phyloP scores from a whole-genome alignment of 2,113 vertebrate genomes.

The Suncus etruscus region DNA sequence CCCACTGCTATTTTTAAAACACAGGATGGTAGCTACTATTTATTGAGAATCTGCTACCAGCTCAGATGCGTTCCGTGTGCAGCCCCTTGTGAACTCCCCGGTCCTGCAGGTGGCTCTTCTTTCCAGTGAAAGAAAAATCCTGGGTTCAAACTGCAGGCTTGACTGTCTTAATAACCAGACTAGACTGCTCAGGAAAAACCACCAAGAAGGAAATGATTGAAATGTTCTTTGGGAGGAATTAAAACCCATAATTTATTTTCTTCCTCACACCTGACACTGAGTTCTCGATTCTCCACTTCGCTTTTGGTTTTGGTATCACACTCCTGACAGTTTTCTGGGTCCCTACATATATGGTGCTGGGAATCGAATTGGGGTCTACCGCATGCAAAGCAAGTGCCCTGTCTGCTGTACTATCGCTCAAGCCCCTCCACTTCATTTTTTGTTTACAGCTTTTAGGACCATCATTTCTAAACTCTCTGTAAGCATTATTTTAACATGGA shows the following conservation, averaged over 20 bases:
- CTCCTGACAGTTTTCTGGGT: no score
- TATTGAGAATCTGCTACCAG: neutral
- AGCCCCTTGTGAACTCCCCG: neutral
- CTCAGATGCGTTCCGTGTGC: neutral
- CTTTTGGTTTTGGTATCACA: no score
- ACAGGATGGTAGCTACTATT: neutral
- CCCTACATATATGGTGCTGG: no score
- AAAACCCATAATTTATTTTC: slow-evolving; percentile 22
- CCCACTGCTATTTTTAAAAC: slow-evolving; percentile 6
- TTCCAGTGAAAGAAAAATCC: slow-evolving; percentile 13
- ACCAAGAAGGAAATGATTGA: slow-evolving; percentile 27
- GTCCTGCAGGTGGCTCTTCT: neutral
- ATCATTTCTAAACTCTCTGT: no score
- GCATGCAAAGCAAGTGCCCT: no score
- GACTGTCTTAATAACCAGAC: neutral
- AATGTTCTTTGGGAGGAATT: neutral
- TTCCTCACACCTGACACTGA: neutral
- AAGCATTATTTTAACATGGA: no score
- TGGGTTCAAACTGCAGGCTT: slow-evolving; percentile 15
- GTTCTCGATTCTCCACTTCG: slow-evolving; percentile 20
- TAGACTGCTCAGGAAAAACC: neutral
- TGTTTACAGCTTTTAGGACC: no score
- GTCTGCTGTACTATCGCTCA: no score
- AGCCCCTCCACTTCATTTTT: no score
- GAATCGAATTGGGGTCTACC: no score